phyloP scores from a whole-genome alignment of 2,113 vertebrate species.

The Ceratotherium simum region DNA sequence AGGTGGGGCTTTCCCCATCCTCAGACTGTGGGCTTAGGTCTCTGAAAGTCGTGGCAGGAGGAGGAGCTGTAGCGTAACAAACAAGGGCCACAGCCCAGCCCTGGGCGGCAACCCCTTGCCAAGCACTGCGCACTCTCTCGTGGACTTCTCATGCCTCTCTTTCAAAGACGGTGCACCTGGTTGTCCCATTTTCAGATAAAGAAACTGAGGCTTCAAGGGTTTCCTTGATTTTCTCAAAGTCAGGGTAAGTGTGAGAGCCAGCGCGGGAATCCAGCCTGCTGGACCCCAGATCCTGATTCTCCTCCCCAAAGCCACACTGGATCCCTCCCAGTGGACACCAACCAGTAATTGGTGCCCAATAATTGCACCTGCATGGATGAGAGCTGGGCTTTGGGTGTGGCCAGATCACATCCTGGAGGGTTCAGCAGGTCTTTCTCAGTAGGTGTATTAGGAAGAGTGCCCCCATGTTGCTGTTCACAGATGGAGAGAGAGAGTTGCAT shows the following conservation, averaged over 20 bases:
- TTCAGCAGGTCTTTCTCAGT: neutral
- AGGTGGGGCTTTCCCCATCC: neutral
- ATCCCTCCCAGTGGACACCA: neutral
- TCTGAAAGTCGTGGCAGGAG: neutral
- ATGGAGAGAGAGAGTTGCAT: rapidly evolving
- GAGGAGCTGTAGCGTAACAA: no score
- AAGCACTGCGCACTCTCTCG: neutral
- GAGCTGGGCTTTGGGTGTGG: neutral
- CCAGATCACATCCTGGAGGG: neutral
- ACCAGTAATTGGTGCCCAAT: rapidly evolving
- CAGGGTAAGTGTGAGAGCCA: neutral
- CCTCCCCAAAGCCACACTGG: rapidly evolving
- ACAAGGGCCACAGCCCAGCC: neutral
- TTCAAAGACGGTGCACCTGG: rapidly evolving
- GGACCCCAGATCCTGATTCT: neutral
- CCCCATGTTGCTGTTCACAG: neutral
- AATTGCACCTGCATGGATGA: rapidly evolving
- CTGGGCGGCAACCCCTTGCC: neutral
- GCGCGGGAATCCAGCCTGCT: neutral
- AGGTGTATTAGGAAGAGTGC: neutral
- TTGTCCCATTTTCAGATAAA: neutral
- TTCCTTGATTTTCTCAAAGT: neutral
- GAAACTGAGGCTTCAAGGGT: neutral
- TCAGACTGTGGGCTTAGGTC: neutral
- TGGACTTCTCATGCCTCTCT: neutral